These are phyloP conservation scores for Peromyscus eremicus DNA, from an alignment of 2,797 vertebrate genomes.

Conservation along the genomic window DNA sequence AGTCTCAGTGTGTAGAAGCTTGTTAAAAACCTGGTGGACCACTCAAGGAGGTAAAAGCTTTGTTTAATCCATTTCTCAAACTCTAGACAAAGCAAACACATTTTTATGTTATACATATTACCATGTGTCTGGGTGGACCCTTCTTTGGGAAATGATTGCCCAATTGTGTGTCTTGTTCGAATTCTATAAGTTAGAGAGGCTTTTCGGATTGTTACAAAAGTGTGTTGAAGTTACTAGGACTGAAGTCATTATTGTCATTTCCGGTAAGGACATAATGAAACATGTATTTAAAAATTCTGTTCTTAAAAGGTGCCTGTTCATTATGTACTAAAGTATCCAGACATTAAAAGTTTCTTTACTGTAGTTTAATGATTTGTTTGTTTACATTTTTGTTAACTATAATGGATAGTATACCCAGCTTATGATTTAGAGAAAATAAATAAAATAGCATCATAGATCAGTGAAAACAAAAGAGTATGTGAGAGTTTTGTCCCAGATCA, in stretches of 20 bases:
- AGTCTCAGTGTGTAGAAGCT: neutral
- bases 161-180: constrained; percentile 12
- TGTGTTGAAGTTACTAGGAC: neutral
- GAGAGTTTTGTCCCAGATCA: neutral
- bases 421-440: constrained; percentile 16
- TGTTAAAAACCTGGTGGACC: neutral
- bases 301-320: neutral
- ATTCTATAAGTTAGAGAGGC: neutral
- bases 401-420: neutral
- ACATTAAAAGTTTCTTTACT: neutral
- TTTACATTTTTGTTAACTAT: neutral
- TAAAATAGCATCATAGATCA: neutral
- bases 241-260: neutral
- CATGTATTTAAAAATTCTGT: constrained; percentile 33
- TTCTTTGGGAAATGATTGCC: constrained; percentile 13
- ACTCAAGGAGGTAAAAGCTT: neutral
- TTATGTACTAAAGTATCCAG: neutral
- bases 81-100: neutral
- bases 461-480: constrained; percentile 25
- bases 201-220: neutral
- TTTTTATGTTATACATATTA: neutral
- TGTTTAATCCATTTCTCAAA: neutral
- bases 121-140: neutral
- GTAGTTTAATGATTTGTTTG: neutral
- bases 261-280: neutral